A percentile compares a stretch with the other conserved stretches of the same genome.
These are phyloP conservation scores for Argya squamiceps DNA, from an alignment of 2,797 vertebrate species.

Conservation along the genomic window DNA sequence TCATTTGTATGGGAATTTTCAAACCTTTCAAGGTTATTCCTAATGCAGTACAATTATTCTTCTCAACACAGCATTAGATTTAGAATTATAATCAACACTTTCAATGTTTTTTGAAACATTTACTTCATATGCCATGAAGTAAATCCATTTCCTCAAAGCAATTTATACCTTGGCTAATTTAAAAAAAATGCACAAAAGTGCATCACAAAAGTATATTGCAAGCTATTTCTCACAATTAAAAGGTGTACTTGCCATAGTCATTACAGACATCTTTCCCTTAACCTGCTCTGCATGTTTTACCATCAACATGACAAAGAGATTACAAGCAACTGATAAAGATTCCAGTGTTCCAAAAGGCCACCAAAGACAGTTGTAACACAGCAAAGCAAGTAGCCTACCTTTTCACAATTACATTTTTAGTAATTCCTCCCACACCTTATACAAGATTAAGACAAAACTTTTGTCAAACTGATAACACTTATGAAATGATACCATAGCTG, in stretches of 20 bases:
- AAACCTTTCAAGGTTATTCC: neutral
- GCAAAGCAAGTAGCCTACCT: neutral
- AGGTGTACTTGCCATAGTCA: neutral
- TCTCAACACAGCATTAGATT: neutral
- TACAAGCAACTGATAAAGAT: neutral
- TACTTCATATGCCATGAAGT: neutral
- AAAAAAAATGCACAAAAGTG: neutral
- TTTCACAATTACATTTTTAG: neutral
- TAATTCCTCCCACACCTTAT: neutral
- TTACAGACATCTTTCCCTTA: neutral
- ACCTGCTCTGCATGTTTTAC: neutral
- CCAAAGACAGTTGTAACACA: neutral
- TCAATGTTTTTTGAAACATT: too few relatives aligned
- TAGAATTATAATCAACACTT: neutral
- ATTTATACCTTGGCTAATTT: neutral
- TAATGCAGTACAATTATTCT: neutral
- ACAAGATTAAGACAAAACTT: neutral
- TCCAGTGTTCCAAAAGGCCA: neutral
- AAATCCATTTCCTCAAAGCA: neutral
- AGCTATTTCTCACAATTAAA: neutral
- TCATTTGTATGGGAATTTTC: neutral
- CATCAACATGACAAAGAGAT: conserved; percentile 1
- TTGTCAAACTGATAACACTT: neutral
- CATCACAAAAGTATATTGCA: neutral
- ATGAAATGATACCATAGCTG: neutral